A percentile compares a stretch with the other conserved stretches of the same genome.
Evolutionary conservation across 2,797 vertebrate genomes (phyloP).

Genomic region (Leontopithecus rosalia): DNA sequence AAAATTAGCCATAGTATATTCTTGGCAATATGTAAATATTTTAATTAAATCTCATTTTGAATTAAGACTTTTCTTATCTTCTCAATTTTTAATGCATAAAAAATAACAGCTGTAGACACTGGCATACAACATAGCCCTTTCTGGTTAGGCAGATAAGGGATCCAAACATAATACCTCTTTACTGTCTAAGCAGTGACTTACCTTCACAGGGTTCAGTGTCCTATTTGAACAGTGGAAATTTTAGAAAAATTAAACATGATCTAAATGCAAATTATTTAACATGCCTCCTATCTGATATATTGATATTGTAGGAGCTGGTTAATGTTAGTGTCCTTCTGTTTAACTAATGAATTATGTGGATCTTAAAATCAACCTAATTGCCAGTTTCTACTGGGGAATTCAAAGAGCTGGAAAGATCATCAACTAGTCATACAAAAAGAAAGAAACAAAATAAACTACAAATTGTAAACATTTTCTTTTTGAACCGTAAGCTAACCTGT

Average conservation of each 20-base stretch:
- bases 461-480: background rate
- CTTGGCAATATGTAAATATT: background rate
- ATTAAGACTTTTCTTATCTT: background rate
- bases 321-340: background rate
- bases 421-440: background rate
- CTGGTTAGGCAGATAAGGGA: background rate
- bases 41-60: background rate
- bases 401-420: background rate
- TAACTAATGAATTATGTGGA: background rate
- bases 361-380: background rate
- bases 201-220: background rate
- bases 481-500: background rate
- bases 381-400: background rate
- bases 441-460: background rate
- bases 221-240: background rate
- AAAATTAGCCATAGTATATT: background rate
- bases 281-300: background rate
- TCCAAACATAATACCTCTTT: background rate
- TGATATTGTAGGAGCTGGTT: background rate
- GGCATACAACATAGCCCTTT: background rate
- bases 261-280: background rate
- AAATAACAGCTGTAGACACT: background rate
- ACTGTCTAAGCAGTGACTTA: background rate
- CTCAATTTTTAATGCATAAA: background rate
- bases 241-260: background rate